Evolutionary conservation across 2,888 invertebrate genomes (phyloP).

Genomic region (Microctonus hyperodae): DNA sequence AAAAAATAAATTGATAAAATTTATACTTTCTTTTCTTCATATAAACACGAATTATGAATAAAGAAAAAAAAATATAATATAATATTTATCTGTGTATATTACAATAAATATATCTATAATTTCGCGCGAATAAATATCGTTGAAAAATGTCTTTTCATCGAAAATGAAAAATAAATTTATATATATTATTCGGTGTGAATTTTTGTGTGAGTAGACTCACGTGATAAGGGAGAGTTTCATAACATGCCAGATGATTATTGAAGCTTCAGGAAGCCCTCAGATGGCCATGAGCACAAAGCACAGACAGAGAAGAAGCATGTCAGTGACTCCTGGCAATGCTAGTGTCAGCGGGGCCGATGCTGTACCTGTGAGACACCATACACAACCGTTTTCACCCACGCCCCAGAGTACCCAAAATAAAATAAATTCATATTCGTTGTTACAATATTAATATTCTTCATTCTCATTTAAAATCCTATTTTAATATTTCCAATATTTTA

Average conservation of each 20-base stretch:
- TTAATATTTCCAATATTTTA: neutral
- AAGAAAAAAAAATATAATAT: neutral
- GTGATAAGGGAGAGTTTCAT: constrained; percentile 51
- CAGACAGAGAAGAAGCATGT: constrained; percentile 64
- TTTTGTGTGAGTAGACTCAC: constrained; percentile 61
- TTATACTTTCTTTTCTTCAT: neutral
- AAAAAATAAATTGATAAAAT: no score
- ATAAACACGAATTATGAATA: neutral
- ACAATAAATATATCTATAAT: neutral
- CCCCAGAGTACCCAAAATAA: constrained; percentile 26
- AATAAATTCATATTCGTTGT: constrained; percentile 10
- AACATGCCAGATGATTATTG: constrained; percentile 62
- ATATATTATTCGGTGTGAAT: constrained; percentile 13
- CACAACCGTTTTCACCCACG: constrained; percentile 58
- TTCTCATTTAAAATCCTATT: constrained; percentile 2
- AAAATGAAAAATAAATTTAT: no score
- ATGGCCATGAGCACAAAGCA: constrained; percentile 64
- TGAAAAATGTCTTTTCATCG: neutral
- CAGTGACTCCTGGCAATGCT: constrained; percentile 61
- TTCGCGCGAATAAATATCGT: neutral
- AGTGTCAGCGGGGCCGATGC: constrained; percentile 61
- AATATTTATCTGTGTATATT: neutral
- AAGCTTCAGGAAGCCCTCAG: constrained; percentile 61
- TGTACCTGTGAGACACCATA: constrained; percentile 63
- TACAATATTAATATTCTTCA: constrained; percentile 16